Evolutionary conservation across 2,113 vertebrate species (phyloP).

Genomic region (Rostratula benghalensis): DNA sequence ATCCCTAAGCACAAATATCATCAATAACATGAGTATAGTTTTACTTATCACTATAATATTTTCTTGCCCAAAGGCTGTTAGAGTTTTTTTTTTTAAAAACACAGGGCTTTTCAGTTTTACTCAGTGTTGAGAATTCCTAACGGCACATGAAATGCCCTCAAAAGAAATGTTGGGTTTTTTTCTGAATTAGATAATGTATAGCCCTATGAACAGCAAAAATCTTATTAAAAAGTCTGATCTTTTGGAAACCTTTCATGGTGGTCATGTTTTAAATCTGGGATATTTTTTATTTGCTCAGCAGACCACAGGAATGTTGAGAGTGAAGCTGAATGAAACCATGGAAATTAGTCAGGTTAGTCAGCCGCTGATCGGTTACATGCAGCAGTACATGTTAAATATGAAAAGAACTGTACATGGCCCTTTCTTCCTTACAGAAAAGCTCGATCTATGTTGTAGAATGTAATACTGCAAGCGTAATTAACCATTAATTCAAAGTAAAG

Average conservation of each 20-base stretch:
- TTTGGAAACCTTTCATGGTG: slow-evolving; percentile 37
- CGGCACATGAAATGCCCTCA: neutral
- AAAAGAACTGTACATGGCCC: neutral
- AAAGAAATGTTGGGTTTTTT: neutral
- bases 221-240: slow-evolving; percentile 25
- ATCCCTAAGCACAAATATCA: neutral
- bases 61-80: neutral
- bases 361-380: neutral
- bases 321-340: slow-evolving; percentile 56
- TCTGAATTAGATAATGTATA: slow-evolving; percentile 7
- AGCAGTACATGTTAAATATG: neutral
- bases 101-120: neutral
- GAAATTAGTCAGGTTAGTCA: slow-evolving; percentile 46
- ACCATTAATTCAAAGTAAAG: neutral
- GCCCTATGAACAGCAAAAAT: slow-evolving; percentile 21
- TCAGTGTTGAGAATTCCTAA: neutral
- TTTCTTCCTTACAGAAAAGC: neutral
- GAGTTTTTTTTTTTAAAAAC: neutral
- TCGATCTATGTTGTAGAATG: neutral
- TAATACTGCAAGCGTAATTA: neutral
- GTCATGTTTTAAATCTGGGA: slow-evolving; percentile 64
- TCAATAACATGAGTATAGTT: neutral
- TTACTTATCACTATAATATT: neutral
- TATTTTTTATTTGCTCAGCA: slow-evolving; percentile 54
- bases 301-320: slow-evolving; percentile 42